phyloP scores from a whole-genome alignment of 2,113 vertebrate species.

The Mastomys natalensis region DNA sequence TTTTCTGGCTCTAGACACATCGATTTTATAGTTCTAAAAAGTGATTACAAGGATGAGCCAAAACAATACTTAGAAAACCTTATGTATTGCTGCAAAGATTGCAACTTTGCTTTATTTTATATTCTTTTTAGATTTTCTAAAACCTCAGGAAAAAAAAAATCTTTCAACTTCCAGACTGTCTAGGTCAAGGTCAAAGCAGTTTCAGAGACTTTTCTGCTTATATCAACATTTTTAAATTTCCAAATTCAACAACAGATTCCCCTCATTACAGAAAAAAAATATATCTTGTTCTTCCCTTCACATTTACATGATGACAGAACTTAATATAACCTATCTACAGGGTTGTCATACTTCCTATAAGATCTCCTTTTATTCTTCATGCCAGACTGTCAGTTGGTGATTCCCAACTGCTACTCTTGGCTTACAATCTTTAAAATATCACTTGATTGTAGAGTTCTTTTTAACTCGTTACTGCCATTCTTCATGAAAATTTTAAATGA shows the following conservation, averaged over 20 bases:
- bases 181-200: conserved; percentile 59
- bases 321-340: conserved; percentile 66
- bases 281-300: conserved; percentile 22
- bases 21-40: not conserved
- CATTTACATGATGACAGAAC: conserved; percentile 63
- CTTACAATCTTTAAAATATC: conserved; percentile 72
- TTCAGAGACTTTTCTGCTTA: conserved; percentile 71
- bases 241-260: not conserved
- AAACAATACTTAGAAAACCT: conserved; percentile 9
- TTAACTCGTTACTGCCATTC: conserved; percentile 69
- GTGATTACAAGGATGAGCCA: not conserved
- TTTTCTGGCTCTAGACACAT: not conserved
- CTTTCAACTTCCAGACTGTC: conserved; percentile 49
- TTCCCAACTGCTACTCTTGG: conserved; percentile 54
- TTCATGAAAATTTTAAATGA: conserved; percentile 73
- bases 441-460: conserved; percentile 63
- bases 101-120: not conserved
- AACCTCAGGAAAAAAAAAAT: not conserved
- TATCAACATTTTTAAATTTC: conserved; percentile 64
- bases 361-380: conserved; percentile 69
- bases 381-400: conserved; percentile 72
- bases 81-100: not conserved
- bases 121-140: conserved; percentile 41
- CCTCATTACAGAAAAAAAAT: conserved; percentile 49
- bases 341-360: conserved; percentile 65